Conservation (phyloP, 2,113 vertebrate species). For the Bettongia penicillata region DNA sequence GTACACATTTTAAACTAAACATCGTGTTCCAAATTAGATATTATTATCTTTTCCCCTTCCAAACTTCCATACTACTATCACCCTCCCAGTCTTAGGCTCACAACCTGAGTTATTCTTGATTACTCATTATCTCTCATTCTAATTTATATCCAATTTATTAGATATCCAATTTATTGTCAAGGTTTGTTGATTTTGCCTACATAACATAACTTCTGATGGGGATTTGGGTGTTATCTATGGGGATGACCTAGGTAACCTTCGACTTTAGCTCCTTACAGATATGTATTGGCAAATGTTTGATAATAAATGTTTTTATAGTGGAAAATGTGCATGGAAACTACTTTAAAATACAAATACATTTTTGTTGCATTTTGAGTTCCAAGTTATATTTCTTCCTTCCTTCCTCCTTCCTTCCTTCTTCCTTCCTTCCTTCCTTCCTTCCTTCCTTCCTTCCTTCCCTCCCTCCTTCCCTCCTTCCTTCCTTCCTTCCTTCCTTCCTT, state of each 20-base stretch:
- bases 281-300: background rate
- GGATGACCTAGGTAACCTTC: background rate
- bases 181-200: background rate
- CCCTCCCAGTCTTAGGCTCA: background rate
- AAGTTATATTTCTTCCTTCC: background rate
- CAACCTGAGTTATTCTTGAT: background rate
- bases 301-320: background rate
- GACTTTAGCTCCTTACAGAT: background rate
- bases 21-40: background rate
- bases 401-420: background rate
- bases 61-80: background rate
- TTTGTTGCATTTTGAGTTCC: background rate
- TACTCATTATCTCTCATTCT: background rate
- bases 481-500: too few species aligned
- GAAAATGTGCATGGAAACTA: background rate
- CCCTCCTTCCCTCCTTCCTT: too few species aligned
- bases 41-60: background rate
- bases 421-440: background rate
- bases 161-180: background rate
- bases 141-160: too few species aligned
- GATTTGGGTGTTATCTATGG: background rate
- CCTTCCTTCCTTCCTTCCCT: background rate
- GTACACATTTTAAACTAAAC: background rate
- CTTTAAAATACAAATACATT: background rate
- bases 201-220: background rate